Evolutionary conservation across 53 echinoderm and acorn worm species (phyloP).

Genomic region (Paelopatides confundens): DNA sequence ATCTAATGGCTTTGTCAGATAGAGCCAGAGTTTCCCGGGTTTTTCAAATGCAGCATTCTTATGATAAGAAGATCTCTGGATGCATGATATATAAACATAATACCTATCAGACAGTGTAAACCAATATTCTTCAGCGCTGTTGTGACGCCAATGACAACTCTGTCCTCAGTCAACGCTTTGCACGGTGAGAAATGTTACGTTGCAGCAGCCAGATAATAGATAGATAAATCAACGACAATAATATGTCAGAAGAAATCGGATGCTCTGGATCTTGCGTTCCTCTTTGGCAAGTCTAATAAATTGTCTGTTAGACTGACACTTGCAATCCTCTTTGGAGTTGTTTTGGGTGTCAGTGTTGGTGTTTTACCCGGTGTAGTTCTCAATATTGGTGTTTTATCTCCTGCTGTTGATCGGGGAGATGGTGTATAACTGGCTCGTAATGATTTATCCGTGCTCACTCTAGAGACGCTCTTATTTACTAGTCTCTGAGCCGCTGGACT

Average conservation of each 20-base stretch:
- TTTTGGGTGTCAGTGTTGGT: slow-evolving; percentile 62
- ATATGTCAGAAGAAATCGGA: slow-evolving; percentile 81
- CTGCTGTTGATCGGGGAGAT: slow-evolving; percentile 69
- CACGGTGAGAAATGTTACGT: no score
- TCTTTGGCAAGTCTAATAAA: slow-evolving; percentile 82
- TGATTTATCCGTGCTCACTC: slow-evolving; percentile 77
- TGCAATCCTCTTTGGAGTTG: slow-evolving; percentile 59
- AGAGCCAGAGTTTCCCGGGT: no score
- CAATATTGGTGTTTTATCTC: slow-evolving; percentile 85
- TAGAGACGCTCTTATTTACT: slow-evolving; percentile 73
- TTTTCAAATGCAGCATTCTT: no score
- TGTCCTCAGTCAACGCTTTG: no score
- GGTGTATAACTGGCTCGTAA: slow-evolving; percentile 94
- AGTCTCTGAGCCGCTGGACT: slow-evolving; percentile 97
- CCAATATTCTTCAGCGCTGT: no score
- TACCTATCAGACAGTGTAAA: no score
- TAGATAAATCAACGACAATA: no score
- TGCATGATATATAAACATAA: no score
- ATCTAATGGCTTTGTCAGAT: no score
- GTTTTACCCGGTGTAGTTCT: slow-evolving; percentile 77
- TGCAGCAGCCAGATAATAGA: no score
- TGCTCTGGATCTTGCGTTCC: slow-evolving; percentile 73
- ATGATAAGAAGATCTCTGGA: no score
- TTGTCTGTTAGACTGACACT: slow-evolving; percentile 87
- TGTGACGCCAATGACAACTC: no score